These are phyloP conservation scores for Holacanthella duospinosa DNA, from an alignment of 2,888 invertebrate genomes.

Conservation along the genomic window DNA sequence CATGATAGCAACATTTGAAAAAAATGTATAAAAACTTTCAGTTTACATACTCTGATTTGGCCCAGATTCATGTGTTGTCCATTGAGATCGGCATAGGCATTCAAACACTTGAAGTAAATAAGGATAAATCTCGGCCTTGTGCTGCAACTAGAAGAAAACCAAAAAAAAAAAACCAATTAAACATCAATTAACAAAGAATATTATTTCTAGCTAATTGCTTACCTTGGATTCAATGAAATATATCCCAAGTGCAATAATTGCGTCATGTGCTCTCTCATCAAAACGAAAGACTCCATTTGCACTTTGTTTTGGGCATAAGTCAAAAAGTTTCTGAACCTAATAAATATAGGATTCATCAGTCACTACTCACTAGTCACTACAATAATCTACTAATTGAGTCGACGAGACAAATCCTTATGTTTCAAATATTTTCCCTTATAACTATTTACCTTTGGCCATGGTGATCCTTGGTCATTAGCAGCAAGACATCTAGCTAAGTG, in stretches of 20 bases:
- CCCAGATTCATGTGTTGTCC: conserved; percentile 36
- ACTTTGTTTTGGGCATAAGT: conserved; percentile 73
- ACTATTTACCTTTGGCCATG: conserved; percentile 74
- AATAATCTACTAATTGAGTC: neutral
- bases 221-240: conserved; percentile 77
- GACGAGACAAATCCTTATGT: neutral
- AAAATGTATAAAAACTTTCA: neutral
- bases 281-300: conserved; percentile 58
- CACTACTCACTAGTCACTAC: neutral
- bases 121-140: conserved; percentile 71
- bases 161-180: too few relatives aligned
- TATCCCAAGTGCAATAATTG: conserved; percentile 81
- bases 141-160: conserved; percentile 56
- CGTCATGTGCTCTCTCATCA: conserved; percentile 74
- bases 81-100: conserved; percentile 43
- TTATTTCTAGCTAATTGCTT: neutral
- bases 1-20: neutral
- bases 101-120: conserved; percentile 63
- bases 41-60: conserved; percentile 20
- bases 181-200: neutral
- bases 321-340: conserved; percentile 73
- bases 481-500: conserved; percentile 83
- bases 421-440: neutral
- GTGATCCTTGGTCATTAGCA: conserved; percentile 67
- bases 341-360: neutral